A percentile compares a stretch with the other conserved stretches of the same genome.
Evolutionary conservation across 2,888 invertebrate genomes (phyloP).

Genomic region (Palloptera scutellata): DNA sequence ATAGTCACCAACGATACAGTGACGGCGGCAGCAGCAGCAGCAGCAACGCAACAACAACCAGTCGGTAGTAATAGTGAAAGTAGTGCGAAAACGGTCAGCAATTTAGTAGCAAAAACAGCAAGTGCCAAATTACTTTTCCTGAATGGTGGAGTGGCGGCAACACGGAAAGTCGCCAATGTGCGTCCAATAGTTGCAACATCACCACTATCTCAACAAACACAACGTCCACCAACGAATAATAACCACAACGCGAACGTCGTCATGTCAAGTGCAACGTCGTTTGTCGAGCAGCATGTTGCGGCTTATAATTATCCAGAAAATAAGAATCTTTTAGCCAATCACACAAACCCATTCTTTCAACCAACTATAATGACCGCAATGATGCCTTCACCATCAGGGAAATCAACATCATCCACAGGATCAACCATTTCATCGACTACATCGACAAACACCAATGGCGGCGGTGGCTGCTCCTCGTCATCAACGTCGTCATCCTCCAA

Average conservation of each 20-base stretch:
- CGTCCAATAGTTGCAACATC: conserved; percentile 57
- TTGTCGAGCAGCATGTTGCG: conserved; percentile 28
- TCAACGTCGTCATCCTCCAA: conserved; percentile 41
- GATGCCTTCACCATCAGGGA: conserved; percentile 58
- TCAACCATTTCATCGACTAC: conserved; percentile 54
- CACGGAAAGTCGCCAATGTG: conserved; percentile 60
- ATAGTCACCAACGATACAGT: conserved; percentile 29
- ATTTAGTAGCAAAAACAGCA: conserved; percentile 29
- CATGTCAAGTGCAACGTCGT: conserved; percentile 30
- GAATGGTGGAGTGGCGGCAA: conserved; percentile 52
- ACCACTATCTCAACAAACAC: conserved; percentile 36
- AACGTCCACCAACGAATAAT: conserved; percentile 19
- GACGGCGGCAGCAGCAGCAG: background rate
- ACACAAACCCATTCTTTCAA: conserved; percentile 58
- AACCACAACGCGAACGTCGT: conserved; percentile 1
- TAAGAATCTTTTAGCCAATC: conserved; percentile 53
- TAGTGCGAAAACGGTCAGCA: conserved; percentile 33
- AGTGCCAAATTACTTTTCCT: conserved; percentile 50
- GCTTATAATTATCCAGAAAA: conserved; percentile 47
- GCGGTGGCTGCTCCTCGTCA: conserved; percentile 35
- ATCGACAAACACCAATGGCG: conserved; percentile 37
- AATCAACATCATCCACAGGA: conserved; percentile 59
- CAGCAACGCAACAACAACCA: conserved; percentile 26
- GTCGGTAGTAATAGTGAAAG: conserved; percentile 46
- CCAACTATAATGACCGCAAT: conserved; percentile 42